Conservation (phyloP, 1,140 invertebrate species). For the Mactra quadrangularis region DNA sequence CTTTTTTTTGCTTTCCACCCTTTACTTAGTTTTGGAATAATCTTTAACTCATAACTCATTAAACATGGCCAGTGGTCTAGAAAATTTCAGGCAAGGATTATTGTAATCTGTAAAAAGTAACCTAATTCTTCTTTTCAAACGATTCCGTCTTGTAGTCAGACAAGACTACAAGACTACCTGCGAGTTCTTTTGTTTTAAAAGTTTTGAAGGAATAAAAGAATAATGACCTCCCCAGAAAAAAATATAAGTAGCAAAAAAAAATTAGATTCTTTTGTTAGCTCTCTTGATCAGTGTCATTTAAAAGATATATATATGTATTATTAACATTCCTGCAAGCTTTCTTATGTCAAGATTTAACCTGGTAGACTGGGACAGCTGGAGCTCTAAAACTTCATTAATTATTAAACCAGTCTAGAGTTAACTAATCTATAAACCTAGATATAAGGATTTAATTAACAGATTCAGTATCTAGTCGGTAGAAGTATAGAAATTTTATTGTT, state of each 20-base stretch:
- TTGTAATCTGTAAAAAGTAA: too few relatives aligned
- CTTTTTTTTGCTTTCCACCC: too few relatives aligned
- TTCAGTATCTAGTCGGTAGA: constrained; percentile 28
- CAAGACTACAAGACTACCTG: too few relatives aligned
- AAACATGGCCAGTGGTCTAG: too few relatives aligned
- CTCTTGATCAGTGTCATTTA: constrained; percentile 17
- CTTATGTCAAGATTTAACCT: constrained; percentile 37
- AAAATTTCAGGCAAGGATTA: too few relatives aligned
- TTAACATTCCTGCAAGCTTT: constrained; percentile 33
- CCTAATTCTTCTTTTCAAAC: too few relatives aligned
- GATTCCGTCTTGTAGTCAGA: too few relatives aligned
- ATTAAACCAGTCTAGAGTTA: constrained; percentile 39
- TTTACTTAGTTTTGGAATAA: too few relatives aligned
- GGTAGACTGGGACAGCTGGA: constrained; percentile 48
- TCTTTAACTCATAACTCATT: too few relatives aligned
- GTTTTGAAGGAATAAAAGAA: too few relatives aligned
- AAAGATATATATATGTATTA: constrained; percentile 43
- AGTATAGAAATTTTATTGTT: constrained; percentile 45
- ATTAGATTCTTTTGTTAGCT: background rate
- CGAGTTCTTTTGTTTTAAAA: too few relatives aligned
- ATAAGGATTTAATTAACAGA: constrained; percentile 59
- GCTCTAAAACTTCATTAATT: constrained; percentile 52
- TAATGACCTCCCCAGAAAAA: too few relatives aligned
- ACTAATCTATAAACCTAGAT: constrained; percentile 55
- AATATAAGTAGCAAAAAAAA: background rate